phyloP scores from a whole-genome alignment of 2,113 vertebrate genomes.

The Rhizomys pruinosus region DNA sequence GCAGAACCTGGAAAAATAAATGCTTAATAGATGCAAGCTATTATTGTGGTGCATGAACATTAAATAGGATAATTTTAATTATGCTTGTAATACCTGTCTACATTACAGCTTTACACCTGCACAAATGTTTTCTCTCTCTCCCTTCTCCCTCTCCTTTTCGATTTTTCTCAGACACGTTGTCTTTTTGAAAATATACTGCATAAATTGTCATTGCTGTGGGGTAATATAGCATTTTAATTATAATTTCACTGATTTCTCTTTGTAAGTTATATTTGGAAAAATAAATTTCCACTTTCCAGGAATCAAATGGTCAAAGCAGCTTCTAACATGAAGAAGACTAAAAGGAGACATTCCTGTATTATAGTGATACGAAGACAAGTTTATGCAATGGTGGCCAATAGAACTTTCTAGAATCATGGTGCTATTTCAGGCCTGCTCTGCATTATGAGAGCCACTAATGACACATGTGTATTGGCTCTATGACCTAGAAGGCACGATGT shows the following conservation, averaged over 20 bases:
- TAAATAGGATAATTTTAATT: background rate
- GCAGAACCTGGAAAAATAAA: background rate
- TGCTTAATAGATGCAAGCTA: constrained; percentile 33
- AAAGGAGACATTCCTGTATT: background rate
- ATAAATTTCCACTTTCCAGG: background rate
- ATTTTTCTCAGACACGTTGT: background rate
- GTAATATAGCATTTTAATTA: background rate
- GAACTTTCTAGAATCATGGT: background rate
- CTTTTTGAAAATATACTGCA: background rate
- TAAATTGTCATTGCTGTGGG: background rate
- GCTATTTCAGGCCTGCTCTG: background rate
- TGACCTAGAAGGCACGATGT: too few species aligned
- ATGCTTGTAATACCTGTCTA: background rate
- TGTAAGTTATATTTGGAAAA: constrained; percentile 8
- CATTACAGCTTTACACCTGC: background rate
- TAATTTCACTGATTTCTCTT: background rate
- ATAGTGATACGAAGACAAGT: background rate
- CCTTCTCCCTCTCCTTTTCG: too few species aligned
- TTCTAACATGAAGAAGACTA: constrained; percentile 27
- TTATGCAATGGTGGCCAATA: background rate
- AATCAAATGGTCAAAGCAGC: background rate
- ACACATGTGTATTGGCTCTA: accelerated
- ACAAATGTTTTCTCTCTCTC: background rate
- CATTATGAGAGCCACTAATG: background rate
- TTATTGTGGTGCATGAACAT: background rate